Conservation (phyloP, 2,797 vertebrate species). For the Dromococcyx pavoninus region DNA sequence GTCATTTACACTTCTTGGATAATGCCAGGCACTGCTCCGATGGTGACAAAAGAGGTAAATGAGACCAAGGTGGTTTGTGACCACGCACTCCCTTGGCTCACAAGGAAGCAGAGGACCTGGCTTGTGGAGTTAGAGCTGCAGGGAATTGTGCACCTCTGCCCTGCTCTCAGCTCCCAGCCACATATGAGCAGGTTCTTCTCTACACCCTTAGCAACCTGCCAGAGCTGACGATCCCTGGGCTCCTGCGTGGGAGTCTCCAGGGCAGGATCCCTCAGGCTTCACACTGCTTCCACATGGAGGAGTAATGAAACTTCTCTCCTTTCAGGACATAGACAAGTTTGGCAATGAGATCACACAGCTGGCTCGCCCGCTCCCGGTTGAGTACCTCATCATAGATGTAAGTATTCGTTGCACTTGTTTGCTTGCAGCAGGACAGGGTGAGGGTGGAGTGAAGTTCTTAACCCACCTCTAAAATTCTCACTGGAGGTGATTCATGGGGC, state of each 20-base stretch:
- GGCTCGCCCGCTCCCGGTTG: conserved; percentile 94
- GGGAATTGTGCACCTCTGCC: background rate
- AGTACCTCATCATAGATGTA: conserved; percentile 98
- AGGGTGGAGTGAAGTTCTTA: background rate
- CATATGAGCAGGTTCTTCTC: background rate
- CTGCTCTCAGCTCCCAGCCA: background rate
- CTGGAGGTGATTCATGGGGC: background rate
- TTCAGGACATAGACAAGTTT: conserved; percentile 96
- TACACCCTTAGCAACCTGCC: background rate
- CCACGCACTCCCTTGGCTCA: rapidly evolving
- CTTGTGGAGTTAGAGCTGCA: background rate
- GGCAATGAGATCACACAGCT: conserved; percentile 97
- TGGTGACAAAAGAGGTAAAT: background rate
- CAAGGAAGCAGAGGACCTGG: background rate
- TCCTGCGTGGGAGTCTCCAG: background rate
- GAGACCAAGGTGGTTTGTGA: background rate
- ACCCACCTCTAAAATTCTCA: background rate
- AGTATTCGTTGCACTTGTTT: conserved; percentile 69
- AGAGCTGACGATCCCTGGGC: background rate
- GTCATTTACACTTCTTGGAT: rapidly evolving
- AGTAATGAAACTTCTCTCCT: background rate
- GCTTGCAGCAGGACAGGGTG: background rate
- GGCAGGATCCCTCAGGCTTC: background rate
- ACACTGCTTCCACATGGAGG: background rate
- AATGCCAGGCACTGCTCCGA: background rate